Conservation (phyloP, 2,113 vertebrate species). For the Dromaius novaehollandiae region DNA sequence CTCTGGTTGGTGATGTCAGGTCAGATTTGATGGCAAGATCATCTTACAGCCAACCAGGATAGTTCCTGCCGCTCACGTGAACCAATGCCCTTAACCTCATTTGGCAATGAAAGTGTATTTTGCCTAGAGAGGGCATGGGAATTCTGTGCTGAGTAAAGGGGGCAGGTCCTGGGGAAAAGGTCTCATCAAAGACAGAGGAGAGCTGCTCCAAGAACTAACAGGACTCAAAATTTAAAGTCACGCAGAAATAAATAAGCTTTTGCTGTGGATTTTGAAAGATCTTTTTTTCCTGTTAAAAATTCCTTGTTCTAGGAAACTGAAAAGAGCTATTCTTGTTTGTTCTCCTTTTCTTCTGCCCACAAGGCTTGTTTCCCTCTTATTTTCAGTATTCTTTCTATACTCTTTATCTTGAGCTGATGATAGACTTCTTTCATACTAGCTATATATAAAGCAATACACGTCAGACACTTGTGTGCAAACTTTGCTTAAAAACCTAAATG, state of each 20-base stretch:
- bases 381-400: neutral
- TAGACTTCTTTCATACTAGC: neutral
- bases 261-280: neutral
- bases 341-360: neutral
- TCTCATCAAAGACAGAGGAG: fast-evolving
- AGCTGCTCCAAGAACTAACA: neutral
- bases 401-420: neutral
- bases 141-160: neutral
- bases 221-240: constrained; percentile 13
- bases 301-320: neutral
- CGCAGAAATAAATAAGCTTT: constrained; percentile 11
- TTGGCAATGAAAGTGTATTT: neutral
- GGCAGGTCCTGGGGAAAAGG: neutral
- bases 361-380: neutral
- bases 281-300: neutral
- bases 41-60: constrained; percentile 3
- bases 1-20: constrained; percentile 48
- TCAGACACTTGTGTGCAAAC: constrained; percentile 42
- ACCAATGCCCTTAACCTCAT: neutral
- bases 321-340: neutral
- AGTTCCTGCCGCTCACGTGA: neutral
- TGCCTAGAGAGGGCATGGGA: neutral
- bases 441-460: neutral
- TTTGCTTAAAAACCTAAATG: constrained; percentile 53
- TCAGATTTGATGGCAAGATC: constrained; percentile 68